Percentiles rank a stretch among this genome's conserved stretches.
phyloP scores from a whole-genome alignment of 2,888 invertebrate genomes.

The Dysmachus trigonus region DNA sequence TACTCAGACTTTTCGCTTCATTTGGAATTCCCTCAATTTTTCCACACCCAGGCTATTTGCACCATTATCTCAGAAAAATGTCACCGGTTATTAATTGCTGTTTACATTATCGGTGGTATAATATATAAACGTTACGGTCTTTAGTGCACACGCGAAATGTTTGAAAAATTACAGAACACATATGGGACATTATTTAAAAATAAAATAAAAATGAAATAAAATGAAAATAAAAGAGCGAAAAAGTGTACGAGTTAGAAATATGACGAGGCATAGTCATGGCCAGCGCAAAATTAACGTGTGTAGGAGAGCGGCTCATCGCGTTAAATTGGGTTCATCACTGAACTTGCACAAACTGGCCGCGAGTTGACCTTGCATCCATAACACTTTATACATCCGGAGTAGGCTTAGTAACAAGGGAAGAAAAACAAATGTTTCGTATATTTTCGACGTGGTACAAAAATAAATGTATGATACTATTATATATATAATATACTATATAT shows the following conservation, averaged over 20 bases:
- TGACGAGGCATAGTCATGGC: conserved; percentile 8
- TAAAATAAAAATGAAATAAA: not conserved
- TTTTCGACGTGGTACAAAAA: not conserved
- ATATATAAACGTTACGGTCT: not conserved
- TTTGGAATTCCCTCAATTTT: not conserved
- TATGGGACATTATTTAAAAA: not conserved
- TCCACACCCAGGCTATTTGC: not conserved
- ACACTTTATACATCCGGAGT: conserved; percentile 30
- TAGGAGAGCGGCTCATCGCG: conserved; percentile 23
- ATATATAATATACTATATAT: too few species aligned
- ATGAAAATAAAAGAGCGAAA: not conserved
- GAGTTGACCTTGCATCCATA: conserved; percentile 30
- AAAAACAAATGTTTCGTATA: not conserved
- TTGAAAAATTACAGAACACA: not conserved
- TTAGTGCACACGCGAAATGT: not conserved
- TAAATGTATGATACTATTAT: too few species aligned
- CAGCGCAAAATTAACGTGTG: conserved; percentile 28
- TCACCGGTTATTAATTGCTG: not conserved
- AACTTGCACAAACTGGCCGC: conserved; percentile 14
- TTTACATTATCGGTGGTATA: not conserved
- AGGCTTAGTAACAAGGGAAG: not conserved
- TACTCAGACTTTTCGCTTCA: not conserved
- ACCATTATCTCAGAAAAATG: not conserved
- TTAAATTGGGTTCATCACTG: conserved; percentile 40
- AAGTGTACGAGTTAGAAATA: not conserved